Conservation (phyloP, 1,140 invertebrate species). For the Bactericera cockerelli region DNA sequence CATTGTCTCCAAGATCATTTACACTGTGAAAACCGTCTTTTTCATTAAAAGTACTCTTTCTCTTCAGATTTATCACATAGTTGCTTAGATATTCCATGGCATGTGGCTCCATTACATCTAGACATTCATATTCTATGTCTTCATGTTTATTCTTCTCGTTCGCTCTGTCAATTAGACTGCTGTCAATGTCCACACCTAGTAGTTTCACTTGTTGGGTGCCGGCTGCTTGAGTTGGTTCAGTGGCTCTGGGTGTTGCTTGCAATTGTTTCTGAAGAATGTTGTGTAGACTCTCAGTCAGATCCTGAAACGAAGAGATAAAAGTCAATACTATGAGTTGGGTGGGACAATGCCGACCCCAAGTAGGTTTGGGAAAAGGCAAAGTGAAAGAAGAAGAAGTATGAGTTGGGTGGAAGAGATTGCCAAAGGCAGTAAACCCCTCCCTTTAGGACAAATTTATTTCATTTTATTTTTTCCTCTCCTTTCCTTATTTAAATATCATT, state of each 20-base stretch:
- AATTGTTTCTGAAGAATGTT: not conserved
- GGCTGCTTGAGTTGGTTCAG: not conserved
- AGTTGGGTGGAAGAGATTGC: too few relatives aligned
- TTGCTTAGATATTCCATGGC: not conserved
- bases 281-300: slow-evolving; percentile 11
- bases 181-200: slow-evolving; percentile 58
- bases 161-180: slow-evolving; percentile 47
- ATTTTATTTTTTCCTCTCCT: too few relatives aligned
- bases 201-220: slow-evolving; percentile 28
- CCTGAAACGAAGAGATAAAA: slow-evolving; percentile 8
- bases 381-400: too few relatives aligned
- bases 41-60: slow-evolving; percentile 21
- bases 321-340: too few relatives aligned
- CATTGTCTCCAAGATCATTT: too few relatives aligned
- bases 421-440: too few relatives aligned
- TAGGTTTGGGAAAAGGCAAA: too few relatives aligned
- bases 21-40: too few relatives aligned
- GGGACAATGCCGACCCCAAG: too few relatives aligned
- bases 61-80: slow-evolving; percentile 15
- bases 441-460: too few relatives aligned
- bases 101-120: not conserved
- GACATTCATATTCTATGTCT: slow-evolving; percentile 37
- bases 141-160: slow-evolving; percentile 31
- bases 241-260: too few relatives aligned
- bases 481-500: too few relatives aligned